Evolutionary conservation across 2,797 vertebrate genomes (phyloP), one percentile per base, ranked within the genome.

Genomic region (Momotus momota): DNA sequence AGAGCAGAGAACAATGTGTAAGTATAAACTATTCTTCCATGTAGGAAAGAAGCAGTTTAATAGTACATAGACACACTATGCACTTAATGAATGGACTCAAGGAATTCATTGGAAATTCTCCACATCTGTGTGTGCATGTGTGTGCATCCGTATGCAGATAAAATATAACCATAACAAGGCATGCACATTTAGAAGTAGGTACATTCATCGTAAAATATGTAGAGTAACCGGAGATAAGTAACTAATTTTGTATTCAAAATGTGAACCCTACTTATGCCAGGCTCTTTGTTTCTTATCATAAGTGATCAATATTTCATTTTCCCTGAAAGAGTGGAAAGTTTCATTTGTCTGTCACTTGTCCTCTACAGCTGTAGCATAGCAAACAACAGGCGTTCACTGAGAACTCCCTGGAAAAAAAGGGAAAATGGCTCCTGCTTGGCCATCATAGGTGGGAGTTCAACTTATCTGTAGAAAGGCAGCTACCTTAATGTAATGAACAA

Each of bases 261-360:
- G 92, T 57, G 85, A 94, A 62, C 88, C 89, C 94, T 95, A 11
- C 87, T 97, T 97, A 95, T 95, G 81, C 98, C 97, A 98, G 94
- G 94, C 97, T 98, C 97, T 95, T 98, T 98, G 98, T 98, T 98
- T 98, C 98, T 97, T 98, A 98, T 97, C 98, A 97, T 98, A 98
- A 98, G 98, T 99, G 98, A 99, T 99, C 99, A 99, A 99, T 99
- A 99, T 99, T 99, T 99, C 98, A 99, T 99, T 99, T 99, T 99
- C 98, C 98, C 95, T 91, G 97, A 96, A 98, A 98, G 97, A 98
- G 93, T 97, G 97, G 96, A 97, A 97, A 97, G 96, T 97, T 98
- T 96, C 93, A 94, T 94, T 97, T 97, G 96, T 96, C 96, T 97
- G 88, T 97, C 97, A 94, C 70, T 94, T 96, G 88, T 88, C 94